Conservation (phyloP, 2,888 invertebrate genomes). For the Metacarcinus magister region DNA sequence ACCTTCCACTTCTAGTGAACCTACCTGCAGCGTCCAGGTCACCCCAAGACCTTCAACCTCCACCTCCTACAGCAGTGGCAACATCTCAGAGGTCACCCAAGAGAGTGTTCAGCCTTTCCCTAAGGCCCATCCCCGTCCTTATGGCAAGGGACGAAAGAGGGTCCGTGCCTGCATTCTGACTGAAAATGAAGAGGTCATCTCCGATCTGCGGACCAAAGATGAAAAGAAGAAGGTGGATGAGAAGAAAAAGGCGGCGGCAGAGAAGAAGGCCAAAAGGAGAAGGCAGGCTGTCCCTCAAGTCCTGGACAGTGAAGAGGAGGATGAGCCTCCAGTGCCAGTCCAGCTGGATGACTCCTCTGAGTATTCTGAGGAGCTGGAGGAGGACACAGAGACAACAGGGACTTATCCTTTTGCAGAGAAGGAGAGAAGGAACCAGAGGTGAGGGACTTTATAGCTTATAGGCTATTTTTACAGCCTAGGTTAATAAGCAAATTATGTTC, state of each 20-base stretch:
- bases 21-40: background rate
- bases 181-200: slow-evolving; percentile 58
- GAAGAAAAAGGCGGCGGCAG: background rate
- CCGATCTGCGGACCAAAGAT: background rate
- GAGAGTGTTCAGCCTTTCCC: slow-evolving; percentile 50
- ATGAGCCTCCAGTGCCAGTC: background rate
- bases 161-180: slow-evolving; percentile 60
- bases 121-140: slow-evolving; percentile 30
- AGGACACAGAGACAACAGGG: background rate
- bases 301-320: background rate
- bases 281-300: no score
- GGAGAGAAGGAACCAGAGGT: no score
- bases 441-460: no score
- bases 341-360: slow-evolving; percentile 11
- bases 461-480: no score
- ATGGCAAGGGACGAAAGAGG: slow-evolving; percentile 58
- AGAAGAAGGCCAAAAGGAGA: background rate
- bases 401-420: background rate
- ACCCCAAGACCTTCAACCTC: background rate
- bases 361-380: background rate
- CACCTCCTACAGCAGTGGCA: background rate
- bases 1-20: no score
- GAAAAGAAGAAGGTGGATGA: background rate
- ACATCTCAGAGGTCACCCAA: background rate
- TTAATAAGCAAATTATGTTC: no score